Evolutionary conservation across 2,797 vertebrate species (phyloP), one percentile per base, ranked within the genome.

Genomic region (Pitangus sulphuratus): DNA sequence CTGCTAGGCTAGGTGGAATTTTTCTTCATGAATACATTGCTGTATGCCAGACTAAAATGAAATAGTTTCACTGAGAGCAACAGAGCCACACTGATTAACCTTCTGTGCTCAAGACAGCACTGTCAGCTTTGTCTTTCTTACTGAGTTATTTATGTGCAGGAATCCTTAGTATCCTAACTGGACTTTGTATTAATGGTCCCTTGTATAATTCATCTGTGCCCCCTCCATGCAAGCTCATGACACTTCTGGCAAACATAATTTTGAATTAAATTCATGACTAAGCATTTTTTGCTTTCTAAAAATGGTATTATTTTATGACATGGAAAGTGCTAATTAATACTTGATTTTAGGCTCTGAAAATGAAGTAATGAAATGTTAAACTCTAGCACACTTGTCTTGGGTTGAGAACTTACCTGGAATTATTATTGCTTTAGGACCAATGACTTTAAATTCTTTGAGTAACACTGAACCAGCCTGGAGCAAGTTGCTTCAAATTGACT

Each of bases 1-100:
- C 87, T 94, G 54, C 85, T 54, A 62, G 25, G 51, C 50, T 79
- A 93, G 80, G 89, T 81, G 69, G 75, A 95, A 12, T 88, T 91
- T 88, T 86, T 84, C 85, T 81, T 91, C 83, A 72, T 68, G 69
- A 94, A 91, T 79, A 93, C 35, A 44, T 40, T 93, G 94, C 72
- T 26, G 8, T 37, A 69, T 37, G 39, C 42, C 4, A 4, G 45
- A 91, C 42, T 44, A 65, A 96, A 93, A 85, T 37, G 45, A 61
- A 72, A 84, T 8, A 25, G 58, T 64, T 92, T 80, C 75, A 82
- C 37, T 7, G 45, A 85, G 45, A 90, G 75, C 61, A 92, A 47
- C 0, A 8, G 64, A 86, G 80, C 53, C 64, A 80, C 30, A 11
- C 7, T 51, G 69, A 84, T 81, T 84, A 90, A 90, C 70, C 64